Evolutionary conservation across 2,113 vertebrate genomes (phyloP), one percentile per base, ranked within the genome.

Genomic region (Limnothrissa miodon): DNA sequence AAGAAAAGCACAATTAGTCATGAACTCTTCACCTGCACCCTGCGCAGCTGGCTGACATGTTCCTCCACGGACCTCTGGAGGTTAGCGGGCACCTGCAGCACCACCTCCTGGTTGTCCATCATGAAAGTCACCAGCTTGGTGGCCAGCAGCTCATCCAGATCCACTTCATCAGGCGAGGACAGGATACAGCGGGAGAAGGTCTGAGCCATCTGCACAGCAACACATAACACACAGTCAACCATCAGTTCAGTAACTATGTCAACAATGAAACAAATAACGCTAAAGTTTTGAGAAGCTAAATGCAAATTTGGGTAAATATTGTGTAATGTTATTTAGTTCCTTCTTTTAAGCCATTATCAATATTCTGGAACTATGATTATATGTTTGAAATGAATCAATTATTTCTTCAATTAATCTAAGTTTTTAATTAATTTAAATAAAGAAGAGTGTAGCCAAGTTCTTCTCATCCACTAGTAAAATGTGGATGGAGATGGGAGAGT

Each of bases 61-160:
- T 96, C 96, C 70, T 97, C 96, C 82, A 96, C 88, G 23, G 93
- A 91, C 78, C 87, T 93, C 85, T 96, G 96, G 86, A 96, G 91
- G 45, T 89, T 48, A 11, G 88, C 80, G 13, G 96, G 94, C 81
- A 94, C 92, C 78, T 89, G 94, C 86, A 97, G 90, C 83, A 96
- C 95, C 15, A 95, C 93, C 82, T 96, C 93, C 78, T 92, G 92
- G 89, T 96, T 94, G 89, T 97, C 96, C 93, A 97, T 95, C 85
- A 97, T 93, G 88, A 97, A 97, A 2, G 92, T 96, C 10, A 97
- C 95, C 82, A 97, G 89, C 83, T 95, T 95, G 88, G 95, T 93
- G 85, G 96, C 95, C 87, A 97, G 91, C 45, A 97, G 91, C 83
- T 97, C 96, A 91, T 96, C 95, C 89, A 97, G 90, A 81, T 97